Evolutionary conservation across 1,140 invertebrate species (phyloP), one percentile per base, ranked within the genome.

Genomic region (Solenopsis fugax): DNA sequence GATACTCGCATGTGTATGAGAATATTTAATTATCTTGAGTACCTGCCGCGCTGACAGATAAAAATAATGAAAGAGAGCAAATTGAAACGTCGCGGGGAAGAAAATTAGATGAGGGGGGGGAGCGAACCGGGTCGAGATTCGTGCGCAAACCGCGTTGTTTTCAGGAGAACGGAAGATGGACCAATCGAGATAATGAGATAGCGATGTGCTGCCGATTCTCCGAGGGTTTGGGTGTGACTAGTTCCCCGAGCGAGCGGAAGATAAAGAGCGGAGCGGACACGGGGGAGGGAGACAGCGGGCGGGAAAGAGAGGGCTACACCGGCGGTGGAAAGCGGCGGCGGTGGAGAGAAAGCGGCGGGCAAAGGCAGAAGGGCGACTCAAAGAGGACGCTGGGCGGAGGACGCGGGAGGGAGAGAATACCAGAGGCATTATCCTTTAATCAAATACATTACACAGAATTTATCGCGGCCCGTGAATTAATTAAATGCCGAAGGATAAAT

Each of bases 381-480:
- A 90, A 91, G 88, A 87, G 86, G 67, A 85, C 24, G 45, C 29
- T 71, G 77, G 72, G 29, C 65, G 77, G 78, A 87, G 78, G 78
- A 67, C 29, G 58, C 75, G 50, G 87, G 76, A 37, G 87, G 65
- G 58, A 62, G 84, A 69, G 88, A 93, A 92, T 91, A 93, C 92
- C 92, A 88, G 90, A 93, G 93, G 94, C 93, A 95, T 95, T 95
- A 95, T 95, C 94, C 94, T 95, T 95, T 95, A 95, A 95, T 95
- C 94, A 95, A 95, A 95, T 95, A 95, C 94, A 95, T 95, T 95
- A 95, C 93, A 89, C 93, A 94, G 94, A 95, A 95, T 95, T 95
- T 95, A 95, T 95, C 93, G 94, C 92, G 91, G 91, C 90, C 92
- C 91, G 93, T 93, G 93, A 94, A 95, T 94, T 95, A 95, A 95